phyloP scores from a whole-genome alignment of 2,888 invertebrate genomes.

The Tenodera sinensis region DNA sequence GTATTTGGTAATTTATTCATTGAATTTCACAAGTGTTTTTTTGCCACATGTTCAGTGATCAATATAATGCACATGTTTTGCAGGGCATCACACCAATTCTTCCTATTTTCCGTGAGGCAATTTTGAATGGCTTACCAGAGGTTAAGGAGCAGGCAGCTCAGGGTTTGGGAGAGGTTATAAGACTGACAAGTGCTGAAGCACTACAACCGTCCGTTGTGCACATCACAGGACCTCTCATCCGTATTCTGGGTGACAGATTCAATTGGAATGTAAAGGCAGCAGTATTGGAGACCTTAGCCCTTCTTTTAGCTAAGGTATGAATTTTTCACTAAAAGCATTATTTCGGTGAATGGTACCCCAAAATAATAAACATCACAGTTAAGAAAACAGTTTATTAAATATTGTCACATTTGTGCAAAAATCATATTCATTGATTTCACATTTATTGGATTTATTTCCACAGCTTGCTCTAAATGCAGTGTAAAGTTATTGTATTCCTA shows the following conservation, averaged over 20 bases:
- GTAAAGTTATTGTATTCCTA: no score
- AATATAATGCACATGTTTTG: conserved; percentile 21
- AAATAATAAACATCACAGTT: no score
- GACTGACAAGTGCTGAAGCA: conserved; percentile 78
- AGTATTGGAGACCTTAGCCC: conserved; percentile 88
- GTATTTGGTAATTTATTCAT: no score
- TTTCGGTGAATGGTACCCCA: no score
- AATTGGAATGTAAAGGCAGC: conserved; percentile 92
- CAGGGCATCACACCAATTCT: conserved; percentile 88
- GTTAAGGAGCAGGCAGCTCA: conserved; percentile 94
- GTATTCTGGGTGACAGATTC: conserved; percentile 94
- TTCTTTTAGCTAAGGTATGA: conserved; percentile 80
- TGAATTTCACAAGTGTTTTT: no score
- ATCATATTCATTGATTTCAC: no score
- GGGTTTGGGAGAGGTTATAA: conserved; percentile 81
- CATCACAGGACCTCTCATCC: conserved; percentile 95
- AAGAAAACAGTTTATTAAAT: no score
- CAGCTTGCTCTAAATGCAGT: no score
- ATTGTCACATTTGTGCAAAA: no score
- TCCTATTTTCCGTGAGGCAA: conserved; percentile 93
- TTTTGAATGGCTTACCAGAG: conserved; percentile 91
- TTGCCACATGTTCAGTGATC: background rate
- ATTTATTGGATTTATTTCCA: no score
- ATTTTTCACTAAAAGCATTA: background rate
- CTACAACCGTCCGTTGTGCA: conserved; percentile 94